Evolutionary conservation across 2,888 invertebrate genomes (phyloP).

Genomic region (Griposia aprilina): DNA sequence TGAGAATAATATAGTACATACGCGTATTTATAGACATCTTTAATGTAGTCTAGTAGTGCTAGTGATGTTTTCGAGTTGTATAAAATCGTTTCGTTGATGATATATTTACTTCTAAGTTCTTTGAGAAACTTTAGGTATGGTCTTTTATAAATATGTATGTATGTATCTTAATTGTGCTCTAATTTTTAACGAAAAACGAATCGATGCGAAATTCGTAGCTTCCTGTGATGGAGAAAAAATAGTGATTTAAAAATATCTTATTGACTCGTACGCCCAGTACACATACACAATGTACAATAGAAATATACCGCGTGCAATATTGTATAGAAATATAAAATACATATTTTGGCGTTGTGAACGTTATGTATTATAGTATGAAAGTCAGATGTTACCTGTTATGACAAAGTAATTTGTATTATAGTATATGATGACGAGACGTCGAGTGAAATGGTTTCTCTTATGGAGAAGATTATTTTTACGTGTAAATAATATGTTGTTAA

Average conservation of each 20-base stretch:
- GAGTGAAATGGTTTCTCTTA: conserved; percentile 78
- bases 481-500: conserved; percentile 89
- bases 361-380: conserved; percentile 90
- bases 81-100: conserved; percentile 80
- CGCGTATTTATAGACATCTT: conserved; percentile 84
- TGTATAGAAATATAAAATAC: conserved; percentile 86
- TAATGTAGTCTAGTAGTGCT: conserved; percentile 86
- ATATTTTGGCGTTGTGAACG: conserved; percentile 90
- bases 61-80: conserved; percentile 86
- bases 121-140: conserved; percentile 77
- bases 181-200: conserved; percentile 79
- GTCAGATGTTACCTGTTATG: conserved; percentile 91
- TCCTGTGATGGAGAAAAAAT: conserved; percentile 83
- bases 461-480: conserved; percentile 79
- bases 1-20: conserved; percentile 83
- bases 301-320: conserved; percentile 90
- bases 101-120: conserved; percentile 77
- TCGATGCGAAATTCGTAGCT: conserved; percentile 84
- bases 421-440: conserved; percentile 79
- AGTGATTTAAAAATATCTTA: conserved; percentile 79
- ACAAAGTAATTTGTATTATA: conserved; percentile 90
- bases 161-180: conserved; percentile 75
- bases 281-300: conserved; percentile 85
- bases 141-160: conserved; percentile 79
- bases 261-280: conserved; percentile 82